phyloP scores from a whole-genome alignment of 2,888 invertebrate genomes.

The Drosophila anomalipes region DNA sequence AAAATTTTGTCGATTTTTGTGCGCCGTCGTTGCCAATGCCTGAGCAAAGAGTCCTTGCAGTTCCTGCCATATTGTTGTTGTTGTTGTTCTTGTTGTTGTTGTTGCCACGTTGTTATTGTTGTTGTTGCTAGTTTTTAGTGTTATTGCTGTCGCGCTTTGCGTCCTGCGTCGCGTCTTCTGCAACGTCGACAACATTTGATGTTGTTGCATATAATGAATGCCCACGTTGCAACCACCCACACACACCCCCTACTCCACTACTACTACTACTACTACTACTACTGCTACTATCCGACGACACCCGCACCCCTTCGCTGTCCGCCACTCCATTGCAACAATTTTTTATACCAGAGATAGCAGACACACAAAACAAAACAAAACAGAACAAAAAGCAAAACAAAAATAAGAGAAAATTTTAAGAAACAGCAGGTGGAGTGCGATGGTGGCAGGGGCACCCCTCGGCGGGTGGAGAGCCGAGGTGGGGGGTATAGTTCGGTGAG shows the following conservation, averaged over 20 bases:
- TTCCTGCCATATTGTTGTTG: slow-evolving; percentile 22
- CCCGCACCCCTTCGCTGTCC: background rate
- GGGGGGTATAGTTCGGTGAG: background rate
- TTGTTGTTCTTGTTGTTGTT: slow-evolving; percentile 16
- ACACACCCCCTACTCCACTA: background rate
- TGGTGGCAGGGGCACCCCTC: too few relatives aligned
- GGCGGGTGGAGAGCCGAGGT: rapidly evolving
- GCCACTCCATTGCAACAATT: slow-evolving; percentile 57
- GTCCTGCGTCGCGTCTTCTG: slow-evolving; percentile 72
- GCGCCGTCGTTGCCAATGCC: slow-evolving; percentile 56
- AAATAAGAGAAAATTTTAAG: slow-evolving; percentile 21
- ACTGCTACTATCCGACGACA: background rate
- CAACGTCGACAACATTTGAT: slow-evolving; percentile 79
- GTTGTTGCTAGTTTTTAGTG: slow-evolving; percentile 72
- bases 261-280: background rate
- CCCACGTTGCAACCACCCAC: slow-evolving; percentile 31
- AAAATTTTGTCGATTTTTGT: slow-evolving; percentile 69
- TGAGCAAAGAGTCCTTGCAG: slow-evolving; percentile 54
- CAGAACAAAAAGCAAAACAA: slow-evolving; percentile 2
- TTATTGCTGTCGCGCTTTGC: slow-evolving; percentile 74
- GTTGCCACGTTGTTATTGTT: slow-evolving; percentile 34
- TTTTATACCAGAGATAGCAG: slow-evolving; percentile 70
- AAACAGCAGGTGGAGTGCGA: slow-evolving; percentile 2
- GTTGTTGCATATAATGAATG: slow-evolving; percentile 79
- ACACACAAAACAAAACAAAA: slow-evolving; percentile 42